Conservation (phyloP, 2,113 vertebrate species). For the Rallus limicola region DNA sequence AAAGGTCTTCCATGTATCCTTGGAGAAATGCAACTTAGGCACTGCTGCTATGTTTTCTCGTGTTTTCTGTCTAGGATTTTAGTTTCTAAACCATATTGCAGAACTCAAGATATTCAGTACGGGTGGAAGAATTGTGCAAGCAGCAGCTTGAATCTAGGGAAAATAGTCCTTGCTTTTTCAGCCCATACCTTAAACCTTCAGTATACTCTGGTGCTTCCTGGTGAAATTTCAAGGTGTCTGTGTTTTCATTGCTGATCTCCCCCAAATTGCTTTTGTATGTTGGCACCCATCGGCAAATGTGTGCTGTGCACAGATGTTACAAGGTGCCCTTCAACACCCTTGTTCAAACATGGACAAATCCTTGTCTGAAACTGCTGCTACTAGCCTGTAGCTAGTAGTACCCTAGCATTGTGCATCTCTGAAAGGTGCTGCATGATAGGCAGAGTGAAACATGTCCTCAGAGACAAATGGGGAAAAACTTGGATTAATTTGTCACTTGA, state of each 20-base stretch:
- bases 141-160: neutral
- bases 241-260: neutral
- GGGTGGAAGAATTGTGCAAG: neutral
- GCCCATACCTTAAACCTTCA: neutral
- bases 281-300: neutral
- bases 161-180: neutral
- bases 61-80: neutral
- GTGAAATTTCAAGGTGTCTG: neutral
- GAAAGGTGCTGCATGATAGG: neutral
- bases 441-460: neutral
- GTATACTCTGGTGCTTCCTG: neutral
- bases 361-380: neutral
- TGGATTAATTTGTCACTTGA: neutral
- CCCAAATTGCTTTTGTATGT: neutral
- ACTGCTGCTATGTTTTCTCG: neutral
- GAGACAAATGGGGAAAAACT: neutral
- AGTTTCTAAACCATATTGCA: neutral
- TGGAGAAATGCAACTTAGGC: neutral
- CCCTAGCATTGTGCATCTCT: neutral
- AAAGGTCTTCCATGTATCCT: neutral
- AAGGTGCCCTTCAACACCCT: slow-evolving; percentile 30
- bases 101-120: neutral
- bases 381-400: neutral
- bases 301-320: neutral
- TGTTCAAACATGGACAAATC: neutral